phyloP scores from a whole-genome alignment of 1,140 invertebrate genomes.

The Drosophila paulistorum region DNA sequence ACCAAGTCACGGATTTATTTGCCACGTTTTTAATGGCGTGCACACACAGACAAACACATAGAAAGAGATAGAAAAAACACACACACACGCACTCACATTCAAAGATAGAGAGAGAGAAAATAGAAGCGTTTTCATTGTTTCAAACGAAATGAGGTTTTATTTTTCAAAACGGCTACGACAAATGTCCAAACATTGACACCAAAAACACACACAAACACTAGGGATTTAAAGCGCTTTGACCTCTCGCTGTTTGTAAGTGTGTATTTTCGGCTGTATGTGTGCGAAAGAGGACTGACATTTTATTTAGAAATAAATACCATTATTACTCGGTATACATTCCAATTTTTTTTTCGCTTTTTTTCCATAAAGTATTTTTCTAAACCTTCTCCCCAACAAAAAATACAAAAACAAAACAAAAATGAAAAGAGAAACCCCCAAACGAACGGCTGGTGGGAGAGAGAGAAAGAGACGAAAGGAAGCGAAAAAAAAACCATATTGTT shows the following conservation, averaged over 20 bases:
- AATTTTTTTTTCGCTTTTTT: conserved; percentile 14
- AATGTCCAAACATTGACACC: conserved; percentile 56
- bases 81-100: conserved; percentile 15
- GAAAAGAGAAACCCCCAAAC: neutral
- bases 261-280: conserved; percentile 20
- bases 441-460: neutral
- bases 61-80: conserved; percentile 5
- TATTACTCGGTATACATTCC: conserved; percentile 44
- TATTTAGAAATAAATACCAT: conserved; percentile 69
- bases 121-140: conserved; percentile 37
- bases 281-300: conserved; percentile 41
- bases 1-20: conserved; percentile 33
- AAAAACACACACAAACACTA: conserved; percentile 31
- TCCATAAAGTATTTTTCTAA: conserved; percentile 60
- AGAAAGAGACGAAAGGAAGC: neutral
- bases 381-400: conserved; percentile 3
- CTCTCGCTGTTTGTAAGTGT: conserved; percentile 30
- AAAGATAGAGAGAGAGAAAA: neutral
- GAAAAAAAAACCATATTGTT: conserved; percentile 12
- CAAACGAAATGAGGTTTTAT: conserved; percentile 45
- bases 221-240: conserved; percentile 65
- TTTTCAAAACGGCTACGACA: conserved; percentile 50
- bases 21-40: conserved; percentile 28
- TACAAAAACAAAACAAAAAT: neutral
- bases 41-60: conserved; percentile 36